Evolutionary conservation across 2,888 invertebrate species (phyloP), one percentile per base, ranked within the genome.

Genomic region (Euplagia quadripunctaria): DNA sequence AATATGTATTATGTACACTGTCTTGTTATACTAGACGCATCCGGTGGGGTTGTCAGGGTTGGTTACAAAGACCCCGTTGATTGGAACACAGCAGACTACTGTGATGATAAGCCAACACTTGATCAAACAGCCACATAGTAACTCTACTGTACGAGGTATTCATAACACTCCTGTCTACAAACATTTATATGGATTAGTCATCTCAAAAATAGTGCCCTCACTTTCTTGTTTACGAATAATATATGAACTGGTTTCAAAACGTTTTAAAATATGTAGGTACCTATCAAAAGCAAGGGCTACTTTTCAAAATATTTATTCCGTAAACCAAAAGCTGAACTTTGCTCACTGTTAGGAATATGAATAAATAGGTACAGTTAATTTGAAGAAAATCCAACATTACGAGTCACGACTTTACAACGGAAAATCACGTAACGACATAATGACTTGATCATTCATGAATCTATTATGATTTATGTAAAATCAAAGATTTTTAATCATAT

Each of bases 61-160:
- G 76, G 73, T 70, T 75, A 90, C 88, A 93, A 93, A 90, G 92
- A 87, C 81, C 83, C 78, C 89, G 83, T 92, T 92, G 89, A 92
- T 90, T 79, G 80, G 71, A 77, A 73, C 74, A 92, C 89, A 92
- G 88, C 85, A 72, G 85, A 78, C 78, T 80, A 81, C 88, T 88
- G 87, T 92, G 85, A 90, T 93, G 93, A 93, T 93, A 93, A 91
- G 86, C 88, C 84, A 86, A 91, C 94, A 94, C 94, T 94, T 94
- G 94, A 93, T 92, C 94, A 94, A 94, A 94, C 91, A 94, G 84
- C 79, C 82, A 80, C 83, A 80, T 84, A 84, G 78, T 85, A 74
- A 71, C 77, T 77, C 70, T 71, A 76, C 78, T 83, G 83, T 84
- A 71, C 17, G 68, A 31, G 51, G 70, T 82, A 79, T 78, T 66